These are phyloP conservation scores for Phoeniculus purpureus DNA, from an alignment of 2,797 vertebrate genomes.

Conservation along the genomic window DNA sequence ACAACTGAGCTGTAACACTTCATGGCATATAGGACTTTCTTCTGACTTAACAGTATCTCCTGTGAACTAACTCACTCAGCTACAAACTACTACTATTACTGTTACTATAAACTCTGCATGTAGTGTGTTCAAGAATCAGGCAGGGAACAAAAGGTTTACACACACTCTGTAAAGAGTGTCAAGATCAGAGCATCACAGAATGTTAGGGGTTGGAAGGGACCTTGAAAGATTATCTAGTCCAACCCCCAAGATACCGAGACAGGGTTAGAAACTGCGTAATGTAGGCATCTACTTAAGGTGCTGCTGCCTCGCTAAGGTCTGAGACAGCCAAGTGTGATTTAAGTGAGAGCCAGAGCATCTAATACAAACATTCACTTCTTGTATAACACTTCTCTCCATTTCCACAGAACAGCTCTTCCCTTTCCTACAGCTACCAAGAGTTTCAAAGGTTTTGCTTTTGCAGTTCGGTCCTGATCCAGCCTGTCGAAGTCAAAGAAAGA, in stretches of 20 bases:
- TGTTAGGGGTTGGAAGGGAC: too few species aligned
- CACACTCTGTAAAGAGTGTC: not conserved
- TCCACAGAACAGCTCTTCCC: not conserved
- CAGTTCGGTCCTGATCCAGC: not conserved
- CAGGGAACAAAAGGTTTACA: not conserved
- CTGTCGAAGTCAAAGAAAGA: not conserved
- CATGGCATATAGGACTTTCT: not conserved
- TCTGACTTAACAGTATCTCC: not conserved
- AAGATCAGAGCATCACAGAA: too few species aligned
- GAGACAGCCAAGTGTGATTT: not conserved
- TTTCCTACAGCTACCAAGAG: not conserved
- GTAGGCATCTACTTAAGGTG: not conserved
- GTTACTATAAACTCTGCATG: not conserved
- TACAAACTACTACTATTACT: not conserved
- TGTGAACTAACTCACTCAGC: not conserved
- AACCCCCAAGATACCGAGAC: not conserved
- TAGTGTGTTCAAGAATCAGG: not conserved
- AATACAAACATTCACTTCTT: not conserved
- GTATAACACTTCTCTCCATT: not conserved
- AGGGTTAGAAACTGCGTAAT: not conserved
- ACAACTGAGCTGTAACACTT: not conserved
- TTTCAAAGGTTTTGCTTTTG: not conserved
- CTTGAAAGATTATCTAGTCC: too few species aligned
- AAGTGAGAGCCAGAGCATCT: not conserved
- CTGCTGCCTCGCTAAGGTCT: not conserved